A percentile compares a stretch with the other conserved stretches of the same genome.
Conservation (phyloP, 2,888 invertebrate genomes). For the Diabrotica balteata region DNA sequence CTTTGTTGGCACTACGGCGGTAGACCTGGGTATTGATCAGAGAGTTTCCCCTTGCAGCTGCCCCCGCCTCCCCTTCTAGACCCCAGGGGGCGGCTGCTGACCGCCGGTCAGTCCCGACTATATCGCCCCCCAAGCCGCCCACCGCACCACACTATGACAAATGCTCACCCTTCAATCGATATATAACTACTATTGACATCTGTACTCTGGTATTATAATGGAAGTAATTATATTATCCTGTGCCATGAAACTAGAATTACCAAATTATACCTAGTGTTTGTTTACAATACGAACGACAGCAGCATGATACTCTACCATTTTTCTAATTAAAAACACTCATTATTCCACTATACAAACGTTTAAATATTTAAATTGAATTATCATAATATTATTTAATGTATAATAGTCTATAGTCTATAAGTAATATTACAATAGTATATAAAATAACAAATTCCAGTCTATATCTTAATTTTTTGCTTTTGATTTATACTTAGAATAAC, state of each 20-base stretch:
- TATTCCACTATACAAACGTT: too few species aligned
- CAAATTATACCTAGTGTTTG: neutral
- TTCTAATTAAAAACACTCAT: too few species aligned
- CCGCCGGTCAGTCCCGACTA: constrained; percentile 57
- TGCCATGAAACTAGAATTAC: constrained; percentile 35
- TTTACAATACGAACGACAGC: neutral
- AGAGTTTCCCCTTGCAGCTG: constrained; percentile 53
- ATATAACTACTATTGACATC: constrained; percentile 60
- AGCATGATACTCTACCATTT: too few species aligned
- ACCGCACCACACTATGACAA: constrained; percentile 62
- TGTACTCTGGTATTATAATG: constrained; percentile 52
- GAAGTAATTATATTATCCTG: constrained; percentile 48
- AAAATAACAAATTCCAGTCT: too few species aligned
- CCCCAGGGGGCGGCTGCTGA: constrained; percentile 43
- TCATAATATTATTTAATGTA: too few species aligned
- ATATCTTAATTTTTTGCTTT: too few species aligned
- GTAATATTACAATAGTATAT: too few species aligned
- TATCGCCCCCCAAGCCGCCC: constrained; percentile 43
- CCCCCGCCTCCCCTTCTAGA: constrained; percentile 47
- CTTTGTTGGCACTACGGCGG: constrained; percentile 63
- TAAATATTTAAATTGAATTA: too few species aligned
- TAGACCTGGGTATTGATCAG: constrained; percentile 63
- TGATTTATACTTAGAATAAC: too few species aligned
- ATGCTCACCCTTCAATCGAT: constrained; percentile 60
- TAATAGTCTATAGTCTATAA: too few species aligned